Evolutionary conservation across 2,888 invertebrate species (phyloP).

Genomic region (Trypoxylon attenuatum): DNA sequence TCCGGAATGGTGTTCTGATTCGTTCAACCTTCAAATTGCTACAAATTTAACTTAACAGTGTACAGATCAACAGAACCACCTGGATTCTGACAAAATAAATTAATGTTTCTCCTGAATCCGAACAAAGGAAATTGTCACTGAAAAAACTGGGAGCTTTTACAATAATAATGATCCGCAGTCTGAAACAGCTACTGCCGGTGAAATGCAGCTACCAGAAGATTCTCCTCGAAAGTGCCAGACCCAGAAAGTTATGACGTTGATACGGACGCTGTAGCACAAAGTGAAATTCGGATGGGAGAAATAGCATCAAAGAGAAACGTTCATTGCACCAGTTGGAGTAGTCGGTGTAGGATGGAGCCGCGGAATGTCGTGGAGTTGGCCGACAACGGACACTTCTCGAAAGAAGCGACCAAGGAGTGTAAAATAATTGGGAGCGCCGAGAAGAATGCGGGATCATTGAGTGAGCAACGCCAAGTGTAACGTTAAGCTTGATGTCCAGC

Average conservation of each 20-base stretch:
- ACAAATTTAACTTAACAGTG: too few relatives aligned
- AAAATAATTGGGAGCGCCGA: not conserved
- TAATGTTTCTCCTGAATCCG: too few relatives aligned
- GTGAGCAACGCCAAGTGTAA: slow-evolving; percentile 15
- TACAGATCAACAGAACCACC: too few relatives aligned
- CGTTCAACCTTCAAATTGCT: too few relatives aligned
- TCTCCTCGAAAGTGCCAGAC: not conserved
- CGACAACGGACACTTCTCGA: not conserved
- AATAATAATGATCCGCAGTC: too few relatives aligned
- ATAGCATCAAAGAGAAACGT: not conserved
- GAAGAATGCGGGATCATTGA: slow-evolving; percentile 24
- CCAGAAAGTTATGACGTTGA: not conserved
- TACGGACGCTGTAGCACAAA: not conserved
- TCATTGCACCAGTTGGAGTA: not conserved
- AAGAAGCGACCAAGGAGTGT: not conserved
- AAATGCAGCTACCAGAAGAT: too few relatives aligned
- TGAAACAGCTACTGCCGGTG: too few relatives aligned
- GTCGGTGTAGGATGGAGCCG: too few relatives aligned
- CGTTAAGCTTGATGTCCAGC: not conserved
- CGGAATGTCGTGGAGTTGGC: not conserved
- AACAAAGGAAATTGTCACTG: too few relatives aligned
- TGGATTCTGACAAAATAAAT: too few relatives aligned
- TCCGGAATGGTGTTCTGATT: too few relatives aligned
- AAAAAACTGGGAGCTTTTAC: too few relatives aligned
- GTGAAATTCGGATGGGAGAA: not conserved